phyloP scores from a whole-genome alignment of 2,113 vertebrate species.

The Eretmodus cyanostictus region DNA sequence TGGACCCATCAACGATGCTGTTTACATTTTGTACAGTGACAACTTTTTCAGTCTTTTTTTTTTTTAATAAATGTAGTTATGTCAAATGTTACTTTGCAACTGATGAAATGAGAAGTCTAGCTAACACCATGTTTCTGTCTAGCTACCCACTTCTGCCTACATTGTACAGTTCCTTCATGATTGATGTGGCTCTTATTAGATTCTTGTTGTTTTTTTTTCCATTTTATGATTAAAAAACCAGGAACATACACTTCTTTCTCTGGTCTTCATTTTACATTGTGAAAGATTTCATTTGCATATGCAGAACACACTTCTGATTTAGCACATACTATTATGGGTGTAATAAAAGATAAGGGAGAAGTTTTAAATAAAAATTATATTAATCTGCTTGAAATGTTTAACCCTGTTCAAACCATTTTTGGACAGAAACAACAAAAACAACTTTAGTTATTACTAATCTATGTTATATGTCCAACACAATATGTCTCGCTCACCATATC shows the following conservation, averaged over 20 bases:
- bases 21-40: background rate
- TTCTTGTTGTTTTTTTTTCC: slow-evolving; percentile 1
- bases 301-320: background rate
- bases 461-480: background rate
- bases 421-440: background rate
- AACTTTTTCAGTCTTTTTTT: background rate
- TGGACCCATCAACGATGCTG: background rate
- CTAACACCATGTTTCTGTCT: background rate
- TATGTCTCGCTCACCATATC: background rate
- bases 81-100: background rate
- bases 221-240: slow-evolving; percentile 25
- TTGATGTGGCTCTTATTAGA: slow-evolving; percentile 16
- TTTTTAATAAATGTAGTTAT: background rate
- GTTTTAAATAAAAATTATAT: background rate
- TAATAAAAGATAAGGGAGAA: background rate
- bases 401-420: background rate
- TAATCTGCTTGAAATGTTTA: background rate
- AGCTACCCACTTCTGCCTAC: background rate
- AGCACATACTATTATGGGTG: background rate
- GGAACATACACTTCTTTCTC: background rate
- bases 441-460: background rate
- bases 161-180: background rate
- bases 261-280: background rate
- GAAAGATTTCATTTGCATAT: background rate
- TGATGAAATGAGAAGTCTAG: background rate